A percentile compares a stretch with the other conserved stretches of the same genome.
Evolutionary conservation across 2,888 invertebrate species (phyloP).

Genomic region (Acanthosepion lycidas): DNA sequence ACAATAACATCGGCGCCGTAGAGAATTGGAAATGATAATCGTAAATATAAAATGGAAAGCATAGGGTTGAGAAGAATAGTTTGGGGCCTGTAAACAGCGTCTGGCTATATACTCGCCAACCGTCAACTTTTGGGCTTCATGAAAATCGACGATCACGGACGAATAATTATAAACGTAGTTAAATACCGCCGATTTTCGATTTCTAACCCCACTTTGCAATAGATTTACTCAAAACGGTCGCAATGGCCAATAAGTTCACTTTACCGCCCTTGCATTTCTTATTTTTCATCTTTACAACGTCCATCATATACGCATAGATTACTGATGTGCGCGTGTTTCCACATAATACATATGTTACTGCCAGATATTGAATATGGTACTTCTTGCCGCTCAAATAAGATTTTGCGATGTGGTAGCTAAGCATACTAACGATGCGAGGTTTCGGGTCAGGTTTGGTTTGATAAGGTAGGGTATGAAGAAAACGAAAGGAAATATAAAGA

Average conservation of each 20-base stretch:
- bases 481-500: background rate
- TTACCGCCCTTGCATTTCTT: background rate
- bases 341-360: background rate
- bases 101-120: background rate
- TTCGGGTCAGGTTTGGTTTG: background rate
- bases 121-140: background rate
- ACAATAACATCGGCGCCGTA: background rate
- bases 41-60: constrained; percentile 33
- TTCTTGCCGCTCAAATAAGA: background rate
- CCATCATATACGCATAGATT: background rate
- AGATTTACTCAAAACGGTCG: background rate
- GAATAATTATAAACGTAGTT: background rate
- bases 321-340: background rate
- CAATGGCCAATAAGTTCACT: background rate
- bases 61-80: background rate
- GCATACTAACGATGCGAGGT: background rate
- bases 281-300: background rate
- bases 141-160: constrained; percentile 16
- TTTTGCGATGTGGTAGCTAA: background rate
- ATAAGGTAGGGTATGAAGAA: background rate
- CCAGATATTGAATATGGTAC: background rate
- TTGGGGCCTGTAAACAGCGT: background rate
- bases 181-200: background rate
- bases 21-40: background rate
- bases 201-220: background rate